Base-by-base conservation (phyloP, 2,888 invertebrate genomes). In the Papilio protenor region DNA sequence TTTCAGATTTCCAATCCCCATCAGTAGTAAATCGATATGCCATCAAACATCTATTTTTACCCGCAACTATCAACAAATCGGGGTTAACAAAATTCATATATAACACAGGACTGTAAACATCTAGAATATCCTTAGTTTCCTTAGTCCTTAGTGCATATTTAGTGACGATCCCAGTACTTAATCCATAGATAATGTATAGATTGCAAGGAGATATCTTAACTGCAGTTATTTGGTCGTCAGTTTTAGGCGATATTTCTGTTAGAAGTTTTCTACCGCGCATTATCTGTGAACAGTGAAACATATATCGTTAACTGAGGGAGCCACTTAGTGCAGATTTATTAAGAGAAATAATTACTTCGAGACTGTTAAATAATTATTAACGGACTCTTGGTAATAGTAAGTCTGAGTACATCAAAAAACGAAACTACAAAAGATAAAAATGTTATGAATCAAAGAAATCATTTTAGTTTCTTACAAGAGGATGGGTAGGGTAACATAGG, bases 121-220 rank as follows among this genome's bases (percentile, higher is more conserved):
- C 91, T 87, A 95, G 89, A 18, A 95, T 91, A 0, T 88, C 85
- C 1, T 82, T 82, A 0, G 81, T 85, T 16, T 89, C 90, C 77
- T 94, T 94, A 0, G 90, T 89, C 0, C 90, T 85, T 0, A 94
- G 83, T 0, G 92, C 90, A 81, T 92, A 95, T 81, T 92, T 89
- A 59, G 90, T 90, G 0, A 96, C 92, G 0, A 84, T 83, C 1
- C 95, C 95, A 0, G 92, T 92, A 21, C 91, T 89, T 0, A 95
- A 90, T 0, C 95, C 93, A 83, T 94, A 96, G 14, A 95, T 84
- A 1, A 96, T 86, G 84, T 93, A 92, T 52, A 92, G 93, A 81
- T 95, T 95, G 86, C 95, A 93, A 0, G 95, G 92, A 1, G 94
- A 94, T 80, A 96, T 91, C 75, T 90, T 91, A 2, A 96, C 87